Evolutionary conservation across 1,140 invertebrate genomes (phyloP).

Genomic region (Neomicropteryx cornuta): DNA sequence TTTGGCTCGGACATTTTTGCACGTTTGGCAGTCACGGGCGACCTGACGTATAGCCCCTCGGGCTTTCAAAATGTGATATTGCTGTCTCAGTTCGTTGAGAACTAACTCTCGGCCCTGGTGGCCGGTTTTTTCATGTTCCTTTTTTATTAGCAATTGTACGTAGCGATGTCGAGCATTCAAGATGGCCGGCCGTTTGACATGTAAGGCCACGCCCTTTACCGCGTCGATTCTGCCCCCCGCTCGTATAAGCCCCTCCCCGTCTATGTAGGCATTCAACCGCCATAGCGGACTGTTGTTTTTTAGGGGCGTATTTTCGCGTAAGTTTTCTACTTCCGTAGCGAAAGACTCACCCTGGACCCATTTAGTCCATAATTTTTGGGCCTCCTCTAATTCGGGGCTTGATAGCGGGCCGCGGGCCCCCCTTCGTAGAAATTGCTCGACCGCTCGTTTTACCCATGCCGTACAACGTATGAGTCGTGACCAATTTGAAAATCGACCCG

Average conservation of each 20-base stretch:
- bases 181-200: neutral
- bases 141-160: slow-evolving; percentile 5
- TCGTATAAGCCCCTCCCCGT: neutral
- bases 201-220: neutral
- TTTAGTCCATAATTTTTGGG: neutral
- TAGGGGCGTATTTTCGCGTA: neutral
- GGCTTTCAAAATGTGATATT: slow-evolving; percentile 14
- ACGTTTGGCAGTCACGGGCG: slow-evolving; percentile 3
- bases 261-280: neutral
- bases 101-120: slow-evolving; percentile 14
- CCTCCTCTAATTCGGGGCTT: neutral
- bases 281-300: neutral
- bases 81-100: slow-evolving; percentile 15
- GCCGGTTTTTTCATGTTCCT: slow-evolving; percentile 9
- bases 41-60: slow-evolving; percentile 7
- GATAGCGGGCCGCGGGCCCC: neutral
- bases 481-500: neutral
- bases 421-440: neutral
- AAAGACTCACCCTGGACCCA: neutral
- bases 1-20: slow-evolving; percentile 3
- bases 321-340: neutral
- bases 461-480: neutral
- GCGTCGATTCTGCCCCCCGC: neutral
- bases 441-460: neutral
- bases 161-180: slow-evolving; percentile 7